Evolutionary conservation across 2,888 invertebrate species (phyloP).

Genomic region (Hybos culiciformis): DNA sequence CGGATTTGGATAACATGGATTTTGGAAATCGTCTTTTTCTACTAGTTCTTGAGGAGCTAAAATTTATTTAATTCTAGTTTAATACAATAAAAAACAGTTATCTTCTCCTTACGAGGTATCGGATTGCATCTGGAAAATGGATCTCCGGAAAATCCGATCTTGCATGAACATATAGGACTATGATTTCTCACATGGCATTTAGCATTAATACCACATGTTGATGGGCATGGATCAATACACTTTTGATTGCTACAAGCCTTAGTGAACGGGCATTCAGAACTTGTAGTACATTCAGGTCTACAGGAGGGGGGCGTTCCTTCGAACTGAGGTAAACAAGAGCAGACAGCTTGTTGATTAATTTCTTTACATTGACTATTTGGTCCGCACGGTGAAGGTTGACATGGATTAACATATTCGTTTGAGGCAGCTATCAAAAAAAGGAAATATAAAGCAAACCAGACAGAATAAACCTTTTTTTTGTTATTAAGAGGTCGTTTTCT

Average conservation of each 20-base stretch:
- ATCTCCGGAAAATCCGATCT: constrained; percentile 52
- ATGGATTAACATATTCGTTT: constrained; percentile 27
- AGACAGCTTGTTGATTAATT: constrained; percentile 51
- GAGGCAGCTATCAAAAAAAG: constrained; percentile 17
- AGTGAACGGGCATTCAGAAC: constrained; percentile 49
- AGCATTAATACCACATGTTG: constrained; percentile 52
- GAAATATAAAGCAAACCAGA: too few relatives aligned
- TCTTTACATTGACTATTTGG: constrained; percentile 65
- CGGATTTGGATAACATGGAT: constrained; percentile 51
- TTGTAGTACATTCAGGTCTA: constrained; percentile 51
- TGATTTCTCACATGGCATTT: constrained; percentile 56
- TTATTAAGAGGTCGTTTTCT: too few relatives aligned
- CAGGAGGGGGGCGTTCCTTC: constrained; percentile 62
- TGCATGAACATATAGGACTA: constrained; percentile 54
- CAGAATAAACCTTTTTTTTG: too few relatives aligned
- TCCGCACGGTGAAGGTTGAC: constrained; percentile 53
- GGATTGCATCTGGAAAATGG: constrained; percentile 46
- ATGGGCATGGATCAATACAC: constrained; percentile 56
- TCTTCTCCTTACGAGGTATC: constrained; percentile 30
- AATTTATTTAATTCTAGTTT: constrained; percentile 2
- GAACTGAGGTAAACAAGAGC: constrained; percentile 50
- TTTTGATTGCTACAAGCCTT: constrained; percentile 53
- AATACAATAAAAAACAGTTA: background rate
- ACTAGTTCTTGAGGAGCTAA: constrained; percentile 24
- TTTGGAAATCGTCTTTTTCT: constrained; percentile 22